Base-by-base conservation (phyloP, 2,888 invertebrate species). In the Lathronympha strigana region DNA sequence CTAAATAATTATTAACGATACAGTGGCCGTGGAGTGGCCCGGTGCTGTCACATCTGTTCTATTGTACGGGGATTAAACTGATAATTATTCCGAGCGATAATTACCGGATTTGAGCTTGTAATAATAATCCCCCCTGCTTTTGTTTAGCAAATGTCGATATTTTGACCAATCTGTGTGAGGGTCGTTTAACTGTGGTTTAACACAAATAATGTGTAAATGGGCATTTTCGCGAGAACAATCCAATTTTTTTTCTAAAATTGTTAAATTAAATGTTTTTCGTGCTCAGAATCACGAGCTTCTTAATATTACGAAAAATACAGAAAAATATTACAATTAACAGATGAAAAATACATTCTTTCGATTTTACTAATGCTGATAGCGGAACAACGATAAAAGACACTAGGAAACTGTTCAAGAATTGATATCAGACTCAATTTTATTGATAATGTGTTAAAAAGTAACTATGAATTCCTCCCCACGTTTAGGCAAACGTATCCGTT, bases 41-140 rank as follows among this genome's bases (percentile, higher is more conserved):
- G 90, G 90, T 90, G 91, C 61, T 79, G 88, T 81, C 90, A 83
- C 91, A 92, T 92, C 91, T 92, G 91, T 88, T 87, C 85, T 69
- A 78, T 73, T 81, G 81, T 87, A 82, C 82, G 79, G 78, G 90
- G 91, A 92, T 92, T 91, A 90, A 72, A 81, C 82, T 86, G 88
- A 89, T 91, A 90, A 91, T 91, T 92, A 91, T 90, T 90, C 86
- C 82, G 77, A 78, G 85, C 76, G 77, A 83, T 92, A 91, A 92
- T 92, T 91, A 92, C 86, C 86, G 88, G 90, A 89, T 91, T 90
- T 89, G 76, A 79, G 78, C 75, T 75, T 70, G 69, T 77, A 78
- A 77, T 74, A 77, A 78, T 77, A 78, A 80, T 74, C 71, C 69
- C 61, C 55, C 71, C 72, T 73, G 49, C 60, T 49, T 58, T 77